A percentile compares a stretch with the other conserved stretches of the same genome.
These are phyloP conservation scores for Cryptoprocta ferox DNA, from an alignment of 2,797 vertebrate species.

Conservation along the genomic window DNA sequence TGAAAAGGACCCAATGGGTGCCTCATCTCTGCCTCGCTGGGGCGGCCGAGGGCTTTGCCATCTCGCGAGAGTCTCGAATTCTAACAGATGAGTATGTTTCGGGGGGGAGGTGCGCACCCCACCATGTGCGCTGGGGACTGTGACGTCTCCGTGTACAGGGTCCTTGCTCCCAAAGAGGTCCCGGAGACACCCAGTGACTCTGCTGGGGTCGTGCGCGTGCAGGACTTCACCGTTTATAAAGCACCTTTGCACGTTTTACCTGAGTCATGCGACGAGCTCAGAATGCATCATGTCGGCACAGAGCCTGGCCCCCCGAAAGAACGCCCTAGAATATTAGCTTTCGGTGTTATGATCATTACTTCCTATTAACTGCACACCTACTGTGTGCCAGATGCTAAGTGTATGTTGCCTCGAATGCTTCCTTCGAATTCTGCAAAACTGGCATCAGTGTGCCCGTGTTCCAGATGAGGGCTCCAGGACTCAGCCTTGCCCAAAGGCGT, in stretches of 20 bases:
- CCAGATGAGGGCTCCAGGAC: not conserved
- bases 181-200: not conserved
- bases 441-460: not conserved
- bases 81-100: not conserved
- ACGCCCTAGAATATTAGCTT: not conserved
- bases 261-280: not conserved
- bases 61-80: not conserved
- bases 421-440: not conserved
- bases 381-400: not conserved
- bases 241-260: accelerated
- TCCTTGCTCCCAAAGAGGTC: not conserved
- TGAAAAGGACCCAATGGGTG: constrained; percentile 23
- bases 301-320: too few species aligned
- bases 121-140: not conserved
- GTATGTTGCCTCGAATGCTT: not conserved
- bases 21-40: constrained; percentile 55
- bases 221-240: not conserved
- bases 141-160: accelerated
- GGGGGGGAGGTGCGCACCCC: accelerated
- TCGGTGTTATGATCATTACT: not conserved
- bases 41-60: not conserved
- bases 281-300: accelerated
- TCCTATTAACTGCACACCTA: not conserved
- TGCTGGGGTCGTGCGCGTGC: not conserved
- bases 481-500: not conserved